Evolutionary conservation across 2,888 invertebrate genomes (phyloP).

Genomic region (Cosmorhoe ocellata): DNA sequence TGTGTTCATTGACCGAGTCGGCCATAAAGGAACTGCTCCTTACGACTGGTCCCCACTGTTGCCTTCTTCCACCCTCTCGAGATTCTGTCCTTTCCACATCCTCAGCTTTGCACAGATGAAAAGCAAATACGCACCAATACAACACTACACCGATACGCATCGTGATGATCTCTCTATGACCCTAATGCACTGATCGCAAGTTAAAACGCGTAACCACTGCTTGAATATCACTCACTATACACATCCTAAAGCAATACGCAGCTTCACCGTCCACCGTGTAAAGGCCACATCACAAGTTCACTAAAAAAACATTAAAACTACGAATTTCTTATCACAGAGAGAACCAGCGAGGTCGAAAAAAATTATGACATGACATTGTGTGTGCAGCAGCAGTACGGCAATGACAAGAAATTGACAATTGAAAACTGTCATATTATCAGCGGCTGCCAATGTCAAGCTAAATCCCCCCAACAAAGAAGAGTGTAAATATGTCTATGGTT

Average conservation of each 20-base stretch:
- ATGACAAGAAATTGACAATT: conserved; percentile 8
- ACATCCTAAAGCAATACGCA: conserved; percentile 68
- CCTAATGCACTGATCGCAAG: conserved; percentile 65
- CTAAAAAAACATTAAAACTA: conserved; percentile 63
- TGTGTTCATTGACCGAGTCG: conserved; percentile 73
- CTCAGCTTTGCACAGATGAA: conserved; percentile 75
- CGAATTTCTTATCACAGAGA: conserved; percentile 64
- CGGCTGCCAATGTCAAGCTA: no score
- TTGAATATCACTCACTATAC: conserved; percentile 63
- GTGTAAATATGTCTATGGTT: no score
- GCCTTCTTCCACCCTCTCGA: conserved; percentile 66
- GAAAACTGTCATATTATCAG: not conserved
- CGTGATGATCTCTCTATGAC: conserved; percentile 76
- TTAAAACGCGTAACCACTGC: conserved; percentile 59
- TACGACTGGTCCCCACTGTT: conserved; percentile 69
- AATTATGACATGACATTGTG: conserved; percentile 9
- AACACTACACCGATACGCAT: conserved; percentile 79
- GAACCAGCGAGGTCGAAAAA: conserved; percentile 62
- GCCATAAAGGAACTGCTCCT: conserved; percentile 65
- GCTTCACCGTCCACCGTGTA: conserved; percentile 49
- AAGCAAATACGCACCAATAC: conserved; percentile 78
- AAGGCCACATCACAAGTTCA: conserved; percentile 70
- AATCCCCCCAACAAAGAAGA: no score
- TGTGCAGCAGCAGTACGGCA: no score
- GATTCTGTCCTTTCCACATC: conserved; percentile 75